phyloP scores from a whole-genome alignment of 1,140 invertebrate genomes.

The Maconellicoccus hirsutus region DNA sequence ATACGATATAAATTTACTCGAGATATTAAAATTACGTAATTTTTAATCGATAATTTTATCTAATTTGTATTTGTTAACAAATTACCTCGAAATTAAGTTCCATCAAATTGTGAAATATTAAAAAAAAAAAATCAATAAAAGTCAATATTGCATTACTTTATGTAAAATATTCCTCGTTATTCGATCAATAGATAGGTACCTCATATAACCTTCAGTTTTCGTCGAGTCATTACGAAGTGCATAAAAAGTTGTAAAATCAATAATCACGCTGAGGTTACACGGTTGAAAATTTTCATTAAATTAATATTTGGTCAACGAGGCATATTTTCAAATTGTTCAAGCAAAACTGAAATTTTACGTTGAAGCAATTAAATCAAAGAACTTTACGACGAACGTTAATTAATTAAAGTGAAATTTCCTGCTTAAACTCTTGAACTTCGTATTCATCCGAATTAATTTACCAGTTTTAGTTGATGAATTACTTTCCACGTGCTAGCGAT shows the following conservation, averaged over 20 bases:
- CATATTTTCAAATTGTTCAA: no score
- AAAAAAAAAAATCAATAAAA: no score
- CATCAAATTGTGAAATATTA: no score
- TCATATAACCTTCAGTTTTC: background rate
- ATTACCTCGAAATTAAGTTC: no score
- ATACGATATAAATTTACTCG: no score
- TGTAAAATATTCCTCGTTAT: background rate
- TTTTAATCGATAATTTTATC: no score
- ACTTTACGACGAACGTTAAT: background rate
- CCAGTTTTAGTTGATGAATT: background rate
- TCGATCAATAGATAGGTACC: background rate
- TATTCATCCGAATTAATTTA: background rate
- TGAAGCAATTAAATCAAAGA: background rate
- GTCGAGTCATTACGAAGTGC: background rate
- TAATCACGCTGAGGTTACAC: background rate
- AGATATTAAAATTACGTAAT: no score
- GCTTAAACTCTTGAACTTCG: background rate
- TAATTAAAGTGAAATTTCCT: background rate
- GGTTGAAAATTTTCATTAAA: background rate
- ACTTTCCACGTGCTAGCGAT: background rate
- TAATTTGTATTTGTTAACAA: no score
- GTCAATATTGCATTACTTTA: no score
- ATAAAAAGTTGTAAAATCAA: background rate
- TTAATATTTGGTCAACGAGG: background rate
- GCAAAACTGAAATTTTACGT: background rate